Evolutionary conservation across 2,888 invertebrate genomes (phyloP), one percentile per base, ranked within the genome.

Genomic region (Ceratothoa steindachneri): DNA sequence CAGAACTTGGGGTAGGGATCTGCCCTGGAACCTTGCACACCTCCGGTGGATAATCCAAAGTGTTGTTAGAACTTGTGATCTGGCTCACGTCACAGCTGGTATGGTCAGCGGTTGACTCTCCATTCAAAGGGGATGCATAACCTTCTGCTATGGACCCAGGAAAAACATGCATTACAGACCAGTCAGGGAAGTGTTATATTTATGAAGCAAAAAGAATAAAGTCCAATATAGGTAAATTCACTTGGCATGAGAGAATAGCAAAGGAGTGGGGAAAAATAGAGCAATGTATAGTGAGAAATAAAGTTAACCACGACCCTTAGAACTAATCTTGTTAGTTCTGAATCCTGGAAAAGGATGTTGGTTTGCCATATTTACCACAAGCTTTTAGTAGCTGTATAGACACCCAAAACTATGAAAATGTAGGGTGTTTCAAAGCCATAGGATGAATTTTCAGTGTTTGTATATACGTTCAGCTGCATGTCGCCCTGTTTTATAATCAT

Each of bases 1-100:
- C n/a, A n/a, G n/a, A n/a, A n/a, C n/a, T n/a, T n/a, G n/a, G n/a
- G n/a, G n/a, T n/a, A n/a, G n/a, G n/a, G n/a, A n/a, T n/a, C n/a
- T n/a, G n/a, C n/a, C n/a, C n/a, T n/a, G n/a, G n/a, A n/a, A n/a
- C n/a, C n/a, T n/a, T n/a, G n/a, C n/a, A n/a, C n/a, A n/a, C n/a
- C n/a, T n/a, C n/a, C n/a, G n/a, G n/a, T n/a, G 41, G 60, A 60
- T 22, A 24, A 24, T 60, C 60, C 22, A 24, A 24, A 22, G 60
- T 60, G 27, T 60, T 60, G 19, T n/a, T 60, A 12, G 60, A 60
- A 24, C 60, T 60, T n/a, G 60, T 22, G 9, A 76, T 51, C n/a
- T 73, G 73, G 55, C 75, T 73, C 51, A 78, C 73, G 30, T 78
- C 78, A 7, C 73, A 69, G 69, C 78, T 78, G 64, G 74, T 75